Percentiles rank a stretch among this genome's conserved stretches.
Evolutionary conservation across 2,797 vertebrate genomes (phyloP).

Genomic region (Hylomyscus alleni): DNA sequence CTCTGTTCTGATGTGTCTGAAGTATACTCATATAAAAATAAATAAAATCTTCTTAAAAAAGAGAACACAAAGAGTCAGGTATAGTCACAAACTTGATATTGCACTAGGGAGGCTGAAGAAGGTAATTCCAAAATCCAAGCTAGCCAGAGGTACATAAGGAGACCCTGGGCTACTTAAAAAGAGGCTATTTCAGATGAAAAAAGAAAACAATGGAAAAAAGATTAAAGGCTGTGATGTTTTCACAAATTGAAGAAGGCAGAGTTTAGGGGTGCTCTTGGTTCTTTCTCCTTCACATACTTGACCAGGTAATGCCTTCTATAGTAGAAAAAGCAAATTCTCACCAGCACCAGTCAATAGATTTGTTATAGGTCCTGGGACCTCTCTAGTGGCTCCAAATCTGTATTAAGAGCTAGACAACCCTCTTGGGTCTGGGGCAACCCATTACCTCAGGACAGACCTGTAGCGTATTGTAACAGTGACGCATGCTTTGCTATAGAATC

Average conservation of each 20-base stretch:
- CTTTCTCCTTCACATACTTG: not conserved
- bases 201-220: not conserved
- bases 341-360: not conserved
- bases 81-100: not conserved
- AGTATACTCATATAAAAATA: not conserved
- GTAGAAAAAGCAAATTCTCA: not conserved
- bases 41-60: not conserved
- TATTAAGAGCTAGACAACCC: not conserved
- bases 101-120: not conserved
- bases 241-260: not conserved
- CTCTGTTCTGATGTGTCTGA: not conserved
- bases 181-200: not conserved
- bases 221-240: conserved; percentile 43
- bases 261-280: not conserved
- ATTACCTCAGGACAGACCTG: not conserved
- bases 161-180: not conserved
- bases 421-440: not conserved
- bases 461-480: not conserved
- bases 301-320: not conserved
- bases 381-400: not conserved
- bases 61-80: not conserved
- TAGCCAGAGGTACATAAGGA: not conserved
- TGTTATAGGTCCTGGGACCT: not conserved
- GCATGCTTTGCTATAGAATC: conserved; percentile 17
- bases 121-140: not conserved